Conservation (phyloP, 2,113 vertebrate genomes). For the Heterochromis multidens region DNA sequence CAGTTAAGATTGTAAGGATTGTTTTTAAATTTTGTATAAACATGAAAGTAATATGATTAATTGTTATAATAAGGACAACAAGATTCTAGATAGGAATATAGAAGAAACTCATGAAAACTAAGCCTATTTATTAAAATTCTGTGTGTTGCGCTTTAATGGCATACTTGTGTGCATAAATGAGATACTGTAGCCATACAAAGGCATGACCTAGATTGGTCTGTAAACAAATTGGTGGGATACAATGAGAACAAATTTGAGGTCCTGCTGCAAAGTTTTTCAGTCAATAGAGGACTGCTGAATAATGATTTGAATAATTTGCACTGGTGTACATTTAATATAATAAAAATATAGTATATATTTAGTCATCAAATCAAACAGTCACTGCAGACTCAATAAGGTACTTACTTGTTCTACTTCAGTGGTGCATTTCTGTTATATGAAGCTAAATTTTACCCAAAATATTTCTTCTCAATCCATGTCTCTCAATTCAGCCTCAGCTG, state of each 20-base stretch:
- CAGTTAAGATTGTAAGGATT: too few species aligned
- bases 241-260: neutral
- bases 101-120: neutral
- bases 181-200: neutral
- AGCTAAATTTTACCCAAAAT: neutral
- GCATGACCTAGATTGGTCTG: constrained; percentile 31
- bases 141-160: neutral
- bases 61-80: neutral
- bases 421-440: neutral
- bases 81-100: neutral
- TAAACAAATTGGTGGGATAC: constrained; percentile 9
- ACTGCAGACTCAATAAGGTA: neutral
- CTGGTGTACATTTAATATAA: neutral
- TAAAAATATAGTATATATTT: neutral
- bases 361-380: neutral
- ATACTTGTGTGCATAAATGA: neutral
- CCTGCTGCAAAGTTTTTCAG: neutral
- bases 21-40: neutral
- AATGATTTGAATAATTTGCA: neutral
- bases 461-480: neutral
- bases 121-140: neutral
- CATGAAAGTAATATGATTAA: neutral
- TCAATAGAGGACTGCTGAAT: neutral
- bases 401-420: constrained; percentile 30
- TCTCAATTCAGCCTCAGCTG: neutral